A percentile compares a stretch with the other conserved stretches of the same genome.
phyloP scores from a whole-genome alignment of 2,888 invertebrate genomes.

The Cremastinae sp. region DNA sequence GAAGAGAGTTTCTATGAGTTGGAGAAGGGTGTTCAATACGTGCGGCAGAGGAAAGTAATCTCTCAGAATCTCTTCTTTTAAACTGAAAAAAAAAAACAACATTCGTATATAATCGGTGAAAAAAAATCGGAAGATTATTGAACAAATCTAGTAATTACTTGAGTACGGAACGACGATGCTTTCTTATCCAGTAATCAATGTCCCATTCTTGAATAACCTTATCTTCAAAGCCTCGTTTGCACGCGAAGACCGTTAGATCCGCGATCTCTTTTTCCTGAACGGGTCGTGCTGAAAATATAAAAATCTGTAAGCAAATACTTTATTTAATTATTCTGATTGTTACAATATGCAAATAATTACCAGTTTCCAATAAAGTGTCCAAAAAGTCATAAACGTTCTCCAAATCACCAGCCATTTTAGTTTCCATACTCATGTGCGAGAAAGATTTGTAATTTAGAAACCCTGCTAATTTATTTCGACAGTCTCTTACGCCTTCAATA shows the following conservation, averaged over 20 bases:
- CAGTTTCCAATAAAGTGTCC: slow-evolving; percentile 84
- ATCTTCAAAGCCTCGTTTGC: slow-evolving; percentile 86
- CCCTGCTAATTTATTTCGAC: slow-evolving; percentile 87
- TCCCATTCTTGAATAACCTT: slow-evolving; percentile 91
- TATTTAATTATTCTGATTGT: neutral
- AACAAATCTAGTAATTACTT: slow-evolving; percentile 78
- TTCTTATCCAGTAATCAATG: slow-evolving; percentile 92
- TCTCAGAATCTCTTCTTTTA: slow-evolving; percentile 87
- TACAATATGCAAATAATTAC: slow-evolving; percentile 67
- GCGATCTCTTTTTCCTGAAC: slow-evolving; percentile 89
- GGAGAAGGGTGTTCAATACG: slow-evolving; percentile 90
- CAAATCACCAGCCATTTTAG: slow-evolving; percentile 93
- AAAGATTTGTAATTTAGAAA: slow-evolving; percentile 90
- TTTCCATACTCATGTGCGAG: slow-evolving; percentile 95
- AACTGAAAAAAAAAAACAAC: slow-evolving; percentile 75
- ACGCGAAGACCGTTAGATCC: slow-evolving; percentile 85
- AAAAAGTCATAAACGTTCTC: slow-evolving; percentile 88
- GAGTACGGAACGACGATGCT: slow-evolving; percentile 86
- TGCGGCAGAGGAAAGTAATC: slow-evolving; percentile 92
- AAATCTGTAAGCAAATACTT: slow-evolving; percentile 8
- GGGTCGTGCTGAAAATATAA: slow-evolving; percentile 83
- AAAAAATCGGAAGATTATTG: neutral
- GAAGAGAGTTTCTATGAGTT: slow-evolving; percentile 89
- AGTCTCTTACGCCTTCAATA: slow-evolving; percentile 89
- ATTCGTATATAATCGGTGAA: neutral